Conservation (phyloP, 2,888 invertebrate species). For the Tipula unca region DNA sequence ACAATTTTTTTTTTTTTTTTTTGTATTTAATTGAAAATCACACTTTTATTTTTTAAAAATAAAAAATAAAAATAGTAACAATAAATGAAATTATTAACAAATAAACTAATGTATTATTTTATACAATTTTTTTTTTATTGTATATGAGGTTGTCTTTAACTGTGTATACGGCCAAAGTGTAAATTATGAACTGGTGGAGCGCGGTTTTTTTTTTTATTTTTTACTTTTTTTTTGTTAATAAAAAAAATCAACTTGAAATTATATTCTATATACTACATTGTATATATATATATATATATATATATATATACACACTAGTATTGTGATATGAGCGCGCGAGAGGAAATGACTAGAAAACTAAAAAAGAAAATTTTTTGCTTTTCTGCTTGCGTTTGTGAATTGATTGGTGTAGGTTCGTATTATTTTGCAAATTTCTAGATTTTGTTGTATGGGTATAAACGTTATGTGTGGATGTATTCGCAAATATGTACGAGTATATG, state of each 20-base stretch:
- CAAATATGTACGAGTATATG: no score
- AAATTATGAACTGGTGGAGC: conserved; percentile 14
- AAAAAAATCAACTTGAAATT: not conserved
- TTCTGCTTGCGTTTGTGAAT: not conserved
- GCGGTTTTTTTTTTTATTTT: not conserved
- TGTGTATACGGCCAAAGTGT: conserved; percentile 8
- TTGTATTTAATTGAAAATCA: not conserved
- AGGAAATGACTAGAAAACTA: not conserved
- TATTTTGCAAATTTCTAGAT: not conserved
- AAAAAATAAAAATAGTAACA: not conserved
- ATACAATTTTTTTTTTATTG: not conserved
- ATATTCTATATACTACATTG: not conserved
- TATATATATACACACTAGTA: not conserved
- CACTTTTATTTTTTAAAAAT: not conserved
- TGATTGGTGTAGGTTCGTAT: conserved; percentile 1
- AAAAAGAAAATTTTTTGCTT: not conserved
- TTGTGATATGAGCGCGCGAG: not conserved
- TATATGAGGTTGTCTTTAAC: not conserved
- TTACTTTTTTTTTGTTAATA: not conserved
- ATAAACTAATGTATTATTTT: not conserved
- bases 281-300: no score
- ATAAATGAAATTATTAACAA: not conserved
- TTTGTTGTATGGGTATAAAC: not conserved
- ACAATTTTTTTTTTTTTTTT: not conserved
- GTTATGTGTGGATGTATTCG: not conserved